These are phyloP conservation scores for Albula glossodonta DNA, from an alignment of 2,113 vertebrate species.

Conservation along the genomic window DNA sequence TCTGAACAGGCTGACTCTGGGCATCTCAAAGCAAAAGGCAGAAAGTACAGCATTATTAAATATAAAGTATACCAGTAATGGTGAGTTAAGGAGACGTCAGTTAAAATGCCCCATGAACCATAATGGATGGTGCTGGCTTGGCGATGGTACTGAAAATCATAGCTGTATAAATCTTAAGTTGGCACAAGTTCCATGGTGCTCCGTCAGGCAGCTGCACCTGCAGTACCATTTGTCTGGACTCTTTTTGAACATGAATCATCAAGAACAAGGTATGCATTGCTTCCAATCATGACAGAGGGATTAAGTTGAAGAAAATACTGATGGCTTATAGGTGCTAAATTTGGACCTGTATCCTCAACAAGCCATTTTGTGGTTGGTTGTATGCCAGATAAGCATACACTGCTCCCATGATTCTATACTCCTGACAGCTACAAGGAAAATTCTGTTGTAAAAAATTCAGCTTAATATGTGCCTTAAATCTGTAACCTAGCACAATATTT, in stretches of 20 bases:
- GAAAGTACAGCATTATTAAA: background rate
- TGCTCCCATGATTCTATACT: no score
- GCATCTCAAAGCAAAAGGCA: background rate
- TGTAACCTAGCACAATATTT: no score
- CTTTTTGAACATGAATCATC: background rate
- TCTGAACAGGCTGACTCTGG: background rate
- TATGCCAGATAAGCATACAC: no score
- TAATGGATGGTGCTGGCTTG: background rate
- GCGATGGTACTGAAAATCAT: conserved; percentile 6
- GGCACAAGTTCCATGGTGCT: background rate
- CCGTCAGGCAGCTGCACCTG: background rate
- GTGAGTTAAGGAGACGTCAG: background rate
- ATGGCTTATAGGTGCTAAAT: no score
- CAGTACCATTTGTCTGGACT: background rate
- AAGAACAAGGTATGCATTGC: background rate
- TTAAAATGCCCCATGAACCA: background rate
- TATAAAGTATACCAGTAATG: background rate
- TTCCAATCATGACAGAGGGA: background rate
- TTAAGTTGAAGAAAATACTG: background rate
- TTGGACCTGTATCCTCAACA: no score
- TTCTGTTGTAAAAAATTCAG: no score
- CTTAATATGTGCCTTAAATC: no score
- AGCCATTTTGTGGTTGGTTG: no score
- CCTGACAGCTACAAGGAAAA: background rate
- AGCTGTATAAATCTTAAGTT: background rate